phyloP scores from a whole-genome alignment of 2,113 vertebrate genomes.

The Aptenodytes patagonicus region DNA sequence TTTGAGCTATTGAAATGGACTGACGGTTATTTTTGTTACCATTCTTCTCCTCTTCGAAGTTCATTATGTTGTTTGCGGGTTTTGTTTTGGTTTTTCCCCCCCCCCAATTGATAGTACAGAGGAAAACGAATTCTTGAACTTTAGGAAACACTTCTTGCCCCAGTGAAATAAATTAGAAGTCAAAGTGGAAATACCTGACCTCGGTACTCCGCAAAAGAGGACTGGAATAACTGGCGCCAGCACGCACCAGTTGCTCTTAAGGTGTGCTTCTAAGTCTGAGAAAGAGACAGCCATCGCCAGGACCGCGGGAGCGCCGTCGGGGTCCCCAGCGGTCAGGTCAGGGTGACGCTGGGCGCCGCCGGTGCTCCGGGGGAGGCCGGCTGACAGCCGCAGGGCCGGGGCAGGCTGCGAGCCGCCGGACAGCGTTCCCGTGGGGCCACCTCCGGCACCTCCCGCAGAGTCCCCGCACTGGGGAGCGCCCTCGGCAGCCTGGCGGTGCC shows the following conservation, averaged over 20 bases:
- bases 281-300: too few relatives aligned
- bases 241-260: neutral
- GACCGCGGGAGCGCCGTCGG: neutral
- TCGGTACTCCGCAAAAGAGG: rapidly evolving
- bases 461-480: too few relatives aligned
- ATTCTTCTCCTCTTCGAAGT: neutral
- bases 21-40: neutral
- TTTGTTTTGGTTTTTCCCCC: too few relatives aligned
- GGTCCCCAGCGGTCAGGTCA: neutral
- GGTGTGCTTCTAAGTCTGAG: too few relatives aligned
- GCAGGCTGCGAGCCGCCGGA: too few relatives aligned
- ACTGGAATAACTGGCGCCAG: neutral
- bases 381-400: neutral
- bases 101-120: neutral
- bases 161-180: too few relatives aligned
- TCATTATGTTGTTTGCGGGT: too few relatives aligned
- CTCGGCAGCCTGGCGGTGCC: too few relatives aligned
- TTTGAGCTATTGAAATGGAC: neutral
- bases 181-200: neutral
- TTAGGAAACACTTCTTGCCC: too few relatives aligned
- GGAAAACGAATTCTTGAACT: neutral
- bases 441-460: too few relatives aligned
- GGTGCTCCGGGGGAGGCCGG: neutral
- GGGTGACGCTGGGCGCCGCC: too few relatives aligned
- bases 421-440: too few relatives aligned